Conservation (phyloP, 2,797 vertebrate species). For the Danio aesculapii region DNA sequence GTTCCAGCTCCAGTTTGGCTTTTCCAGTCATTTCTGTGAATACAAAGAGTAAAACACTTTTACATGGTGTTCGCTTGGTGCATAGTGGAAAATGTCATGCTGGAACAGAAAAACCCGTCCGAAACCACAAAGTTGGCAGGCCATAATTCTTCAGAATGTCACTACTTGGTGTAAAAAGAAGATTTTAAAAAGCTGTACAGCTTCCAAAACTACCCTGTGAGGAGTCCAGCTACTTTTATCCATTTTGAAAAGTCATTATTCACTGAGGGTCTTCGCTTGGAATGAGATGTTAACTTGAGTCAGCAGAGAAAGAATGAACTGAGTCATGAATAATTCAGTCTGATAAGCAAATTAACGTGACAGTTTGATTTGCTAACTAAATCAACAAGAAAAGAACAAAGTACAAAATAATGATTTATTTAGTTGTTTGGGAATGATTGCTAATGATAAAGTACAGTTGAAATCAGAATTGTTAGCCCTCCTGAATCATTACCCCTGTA, state of each 20-base stretch:
- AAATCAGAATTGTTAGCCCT: no score
- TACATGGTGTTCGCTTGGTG: background rate
- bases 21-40: background rate
- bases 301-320: background rate
- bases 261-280: background rate
- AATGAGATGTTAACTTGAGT: background rate
- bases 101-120: background rate
- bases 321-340: background rate
- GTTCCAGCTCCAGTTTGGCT: background rate
- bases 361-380: background rate
- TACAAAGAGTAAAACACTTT: background rate
- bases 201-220: background rate
- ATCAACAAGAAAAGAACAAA: background rate
- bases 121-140: background rate
- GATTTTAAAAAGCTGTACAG: background rate
- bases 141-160: slow-evolving; percentile 2
- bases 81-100: background rate
- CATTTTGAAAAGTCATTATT: background rate
- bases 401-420: no score
- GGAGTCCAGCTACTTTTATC: background rate
- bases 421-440: background rate
- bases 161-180: background rate
- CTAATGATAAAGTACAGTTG: background rate
- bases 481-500: no score
- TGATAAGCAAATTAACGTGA: background rate